Evolutionary conservation across 2,113 vertebrate genomes (phyloP).

Genomic region (Neolamprologus devosi): DNA sequence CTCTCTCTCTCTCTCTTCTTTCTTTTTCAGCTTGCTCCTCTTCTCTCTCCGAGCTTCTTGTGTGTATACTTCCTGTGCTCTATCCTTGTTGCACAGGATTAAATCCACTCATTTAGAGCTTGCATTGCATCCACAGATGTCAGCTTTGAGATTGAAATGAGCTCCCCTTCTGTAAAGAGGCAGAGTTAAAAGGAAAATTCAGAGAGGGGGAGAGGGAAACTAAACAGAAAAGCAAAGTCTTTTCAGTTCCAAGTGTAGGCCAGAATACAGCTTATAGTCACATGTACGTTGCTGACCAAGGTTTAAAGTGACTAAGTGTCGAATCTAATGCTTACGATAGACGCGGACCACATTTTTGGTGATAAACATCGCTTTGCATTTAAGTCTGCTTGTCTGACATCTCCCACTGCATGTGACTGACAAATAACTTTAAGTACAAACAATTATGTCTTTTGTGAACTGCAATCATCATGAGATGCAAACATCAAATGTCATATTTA

Average conservation of each 20-base stretch:
- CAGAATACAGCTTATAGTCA: neutral
- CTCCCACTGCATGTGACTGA: neutral
- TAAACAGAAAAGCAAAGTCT: slow-evolving; percentile 43
- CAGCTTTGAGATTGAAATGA: slow-evolving; percentile 79
- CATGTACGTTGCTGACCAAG: slow-evolving; percentile 4
- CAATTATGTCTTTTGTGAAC: neutral
- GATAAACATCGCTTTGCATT: neutral
- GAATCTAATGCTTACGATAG: neutral
- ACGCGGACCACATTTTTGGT: neutral
- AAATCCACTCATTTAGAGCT: slow-evolving; percentile 71
- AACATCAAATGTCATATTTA: neutral
- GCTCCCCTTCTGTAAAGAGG: slow-evolving; percentile 64
- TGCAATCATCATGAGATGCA: neutral
- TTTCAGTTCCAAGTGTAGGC: slow-evolving; percentile 27
- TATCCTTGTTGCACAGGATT: slow-evolving; percentile 62
- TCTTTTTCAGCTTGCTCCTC: neutral
- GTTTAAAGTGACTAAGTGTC: neutral
- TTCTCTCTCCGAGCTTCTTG: slow-evolving; percentile 12
- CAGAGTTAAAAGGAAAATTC: slow-evolving; percentile 60
- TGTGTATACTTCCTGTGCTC: slow-evolving; percentile 48
- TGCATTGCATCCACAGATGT: slow-evolving; percentile 70
- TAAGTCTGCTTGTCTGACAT: neutral
- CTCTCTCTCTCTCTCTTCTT: neutral
- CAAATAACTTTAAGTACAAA: neutral
- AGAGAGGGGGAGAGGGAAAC: slow-evolving; percentile 37